phyloP scores from a whole-genome alignment of 2,113 vertebrate species.

The Macroglossus sobrinus region DNA sequence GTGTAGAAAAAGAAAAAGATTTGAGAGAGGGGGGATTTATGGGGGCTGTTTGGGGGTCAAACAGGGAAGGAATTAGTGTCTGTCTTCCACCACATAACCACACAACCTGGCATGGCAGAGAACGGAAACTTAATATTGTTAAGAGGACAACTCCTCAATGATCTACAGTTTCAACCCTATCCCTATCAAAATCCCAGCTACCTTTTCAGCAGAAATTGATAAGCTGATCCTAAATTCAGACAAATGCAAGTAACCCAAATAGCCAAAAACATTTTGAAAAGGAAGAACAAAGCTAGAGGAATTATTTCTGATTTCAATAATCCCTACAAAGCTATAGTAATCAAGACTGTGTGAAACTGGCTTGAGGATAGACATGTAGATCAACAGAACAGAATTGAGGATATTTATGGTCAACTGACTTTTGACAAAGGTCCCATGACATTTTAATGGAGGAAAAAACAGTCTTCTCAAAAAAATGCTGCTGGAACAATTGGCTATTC shows the following conservation, averaged over 20 bases:
- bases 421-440: background rate
- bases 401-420: background rate
- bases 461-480: background rate
- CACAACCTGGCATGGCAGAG: background rate
- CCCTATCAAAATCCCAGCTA: background rate
- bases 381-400: background rate
- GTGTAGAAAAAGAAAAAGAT: background rate
- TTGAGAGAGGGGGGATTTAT: background rate
- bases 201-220: background rate
- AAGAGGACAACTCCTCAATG: background rate
- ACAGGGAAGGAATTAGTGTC: background rate
- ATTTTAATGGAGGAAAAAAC: background rate
- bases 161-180: background rate
- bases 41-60: too few relatives aligned
- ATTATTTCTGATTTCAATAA: background rate
- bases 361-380: background rate
- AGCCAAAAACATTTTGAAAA: background rate
- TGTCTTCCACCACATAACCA: background rate
- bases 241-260: background rate
- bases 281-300: background rate
- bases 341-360: background rate
- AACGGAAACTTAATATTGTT: background rate
- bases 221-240: background rate
- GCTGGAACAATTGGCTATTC: background rate
- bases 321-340: background rate